These are phyloP conservation scores for Nymphalis io DNA, from an alignment of 1,140 invertebrate genomes.

Conservation along the genomic window DNA sequence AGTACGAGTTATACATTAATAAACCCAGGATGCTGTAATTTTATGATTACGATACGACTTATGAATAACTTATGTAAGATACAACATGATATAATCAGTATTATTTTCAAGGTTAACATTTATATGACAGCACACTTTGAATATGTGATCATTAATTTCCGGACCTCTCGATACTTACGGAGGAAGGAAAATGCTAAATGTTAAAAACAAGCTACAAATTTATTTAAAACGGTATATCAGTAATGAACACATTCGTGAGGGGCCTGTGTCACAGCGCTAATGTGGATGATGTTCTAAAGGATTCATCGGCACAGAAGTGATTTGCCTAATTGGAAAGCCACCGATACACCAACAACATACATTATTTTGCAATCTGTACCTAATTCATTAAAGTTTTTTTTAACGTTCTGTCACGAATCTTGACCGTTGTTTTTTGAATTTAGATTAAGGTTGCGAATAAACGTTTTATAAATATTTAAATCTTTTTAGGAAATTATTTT, in stretches of 20 bases:
- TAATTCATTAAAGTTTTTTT: conserved; percentile 25
- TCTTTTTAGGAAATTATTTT: background rate
- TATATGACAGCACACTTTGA: conserved; percentile 18
- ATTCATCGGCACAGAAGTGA: conserved; percentile 21
- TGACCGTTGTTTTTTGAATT: conserved; percentile 21
- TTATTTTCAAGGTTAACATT: conserved; percentile 38
- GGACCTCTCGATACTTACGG: conserved; percentile 5
- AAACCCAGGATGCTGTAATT: conserved; percentile 13
- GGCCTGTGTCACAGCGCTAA: conserved; percentile 11
- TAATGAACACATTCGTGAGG: conserved; percentile 4
- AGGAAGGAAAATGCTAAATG: conserved; percentile 18
- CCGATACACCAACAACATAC: conserved; percentile 22
- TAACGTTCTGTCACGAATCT: conserved; percentile 3
- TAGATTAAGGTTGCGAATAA: background rate
- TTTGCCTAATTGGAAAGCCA: conserved; percentile 34
- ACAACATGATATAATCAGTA: conserved; percentile 31
- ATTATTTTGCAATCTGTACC: conserved; percentile 19
- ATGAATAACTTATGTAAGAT: conserved; percentile 36
- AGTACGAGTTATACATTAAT: background rate
- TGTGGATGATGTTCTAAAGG: conserved; percentile 21
- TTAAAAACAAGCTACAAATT: conserved; percentile 4
- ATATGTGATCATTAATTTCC: conserved; percentile 30
- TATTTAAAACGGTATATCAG: conserved; percentile 2
- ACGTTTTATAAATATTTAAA: background rate
- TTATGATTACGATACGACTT: conserved; percentile 26